These are phyloP conservation scores for Brachirus orientalis DNA, from an alignment of 2,113 vertebrate species.

Conservation along the genomic window DNA sequence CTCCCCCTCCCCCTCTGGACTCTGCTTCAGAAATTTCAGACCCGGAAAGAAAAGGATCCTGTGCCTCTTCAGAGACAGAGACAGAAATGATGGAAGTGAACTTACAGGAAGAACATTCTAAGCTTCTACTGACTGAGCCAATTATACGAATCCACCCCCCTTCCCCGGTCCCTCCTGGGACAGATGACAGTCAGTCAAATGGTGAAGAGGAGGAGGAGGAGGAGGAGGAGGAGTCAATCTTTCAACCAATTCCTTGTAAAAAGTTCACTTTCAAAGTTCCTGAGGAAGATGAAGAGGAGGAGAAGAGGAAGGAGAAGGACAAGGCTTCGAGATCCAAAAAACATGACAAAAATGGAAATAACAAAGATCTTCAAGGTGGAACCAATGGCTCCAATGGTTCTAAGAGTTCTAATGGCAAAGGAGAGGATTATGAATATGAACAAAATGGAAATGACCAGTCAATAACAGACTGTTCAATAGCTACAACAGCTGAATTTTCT, in stretches of 20 bases:
- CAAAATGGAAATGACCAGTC: slow-evolving; percentile 98
- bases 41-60: slow-evolving; percentile 84
- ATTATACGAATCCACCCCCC: slow-evolving; percentile 96
- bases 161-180: slow-evolving; percentile 87
- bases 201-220: slow-evolving; percentile 83
- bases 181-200: slow-evolving; percentile 89
- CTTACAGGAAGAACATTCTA: slow-evolving; percentile 93
- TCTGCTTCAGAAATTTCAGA: slow-evolving; percentile 87
- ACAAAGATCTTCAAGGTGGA: slow-evolving; percentile 79
- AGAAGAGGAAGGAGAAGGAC: slow-evolving; percentile 73
- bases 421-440: slow-evolving; percentile 87
- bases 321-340: slow-evolving; percentile 82
- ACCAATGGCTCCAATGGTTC: slow-evolving; percentile 60
- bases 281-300: slow-evolving; percentile 86
- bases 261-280: slow-evolving; percentile 90
- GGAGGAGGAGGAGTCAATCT: slow-evolving; percentile 91
- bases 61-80: slow-evolving; percentile 88
- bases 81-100: slow-evolving; percentile 95
- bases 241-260: slow-evolving; percentile 90
- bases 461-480: slow-evolving; percentile 97
- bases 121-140: slow-evolving; percentile 89
- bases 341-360: slow-evolving; percentile 83
- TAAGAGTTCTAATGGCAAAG: slow-evolving; percentile 78
- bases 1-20: slow-evolving; percentile 96
- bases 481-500: slow-evolving; percentile 98